A percentile compares a stretch with the other conserved stretches of the same genome.
Evolutionary conservation across 2,797 vertebrate genomes (phyloP).

Genomic region (Rousettus madagascariensis): DNA sequence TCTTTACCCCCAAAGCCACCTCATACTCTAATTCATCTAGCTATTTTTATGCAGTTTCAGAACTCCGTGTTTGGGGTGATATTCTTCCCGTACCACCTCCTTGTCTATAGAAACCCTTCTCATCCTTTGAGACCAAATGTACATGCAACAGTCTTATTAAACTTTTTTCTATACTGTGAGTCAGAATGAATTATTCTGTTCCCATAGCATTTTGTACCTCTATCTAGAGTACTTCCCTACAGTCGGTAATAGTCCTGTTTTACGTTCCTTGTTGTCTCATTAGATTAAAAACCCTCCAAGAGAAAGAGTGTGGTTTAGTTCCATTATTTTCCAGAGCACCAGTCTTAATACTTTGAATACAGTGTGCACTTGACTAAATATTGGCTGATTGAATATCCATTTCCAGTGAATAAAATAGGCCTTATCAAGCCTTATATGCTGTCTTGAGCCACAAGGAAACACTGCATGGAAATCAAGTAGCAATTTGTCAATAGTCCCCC

Average conservation of each 20-base stretch:
- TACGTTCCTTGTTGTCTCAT: not conserved
- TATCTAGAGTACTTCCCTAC: not conserved
- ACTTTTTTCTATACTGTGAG: not conserved
- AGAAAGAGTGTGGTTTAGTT: not conserved
- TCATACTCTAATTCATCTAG: not conserved
- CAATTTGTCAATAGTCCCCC: constrained; percentile 47
- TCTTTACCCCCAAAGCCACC: not conserved
- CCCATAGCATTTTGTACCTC: not conserved
- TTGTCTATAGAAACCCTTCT: not conserved
- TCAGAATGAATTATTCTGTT: not conserved
- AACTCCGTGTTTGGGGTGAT: not conserved
- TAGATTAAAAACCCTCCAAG: not conserved
- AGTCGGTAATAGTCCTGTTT: not conserved
- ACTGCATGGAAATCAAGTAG: constrained; percentile 36
- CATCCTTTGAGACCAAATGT: not conserved
- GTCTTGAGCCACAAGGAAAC: constrained; percentile 7
- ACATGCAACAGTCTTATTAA: not conserved
- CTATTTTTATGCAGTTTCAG: not conserved
- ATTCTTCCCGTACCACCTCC: not conserved
- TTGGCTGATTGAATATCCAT: constrained; percentile 32
- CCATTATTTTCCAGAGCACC: not conserved
- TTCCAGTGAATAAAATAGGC: not conserved
- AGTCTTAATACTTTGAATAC: constrained; percentile 22
- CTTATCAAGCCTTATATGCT: constrained; percentile 15
- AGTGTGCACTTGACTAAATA: constrained; percentile 4